Base-by-base conservation (phyloP, 2,888 invertebrate genomes). In the Drosophila lutescens region DNA sequence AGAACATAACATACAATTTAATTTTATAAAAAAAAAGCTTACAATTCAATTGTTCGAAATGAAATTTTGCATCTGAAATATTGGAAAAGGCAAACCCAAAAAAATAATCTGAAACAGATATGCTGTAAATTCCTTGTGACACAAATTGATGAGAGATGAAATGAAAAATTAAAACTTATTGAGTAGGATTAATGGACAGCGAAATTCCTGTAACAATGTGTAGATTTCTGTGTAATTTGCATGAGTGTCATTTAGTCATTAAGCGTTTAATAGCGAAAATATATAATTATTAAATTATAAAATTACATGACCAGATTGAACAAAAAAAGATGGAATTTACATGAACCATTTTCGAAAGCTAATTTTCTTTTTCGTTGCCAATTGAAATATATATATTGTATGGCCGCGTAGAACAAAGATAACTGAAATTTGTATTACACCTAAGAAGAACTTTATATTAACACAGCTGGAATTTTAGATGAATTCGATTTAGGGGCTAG, bases 211-310 rank as follows among this genome's bases (percentile, higher is more conserved):
- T 46, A 46, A 67, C 54, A 46, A 65, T 38, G 23, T 26, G 54
- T 65, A 54, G 67, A 66, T 53, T 67, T 38, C 12, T 50, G 17
- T 26, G 26, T 43, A 32, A 40, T 53, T 40, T 58, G 23, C 23
- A 9, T 46, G 20, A 20, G n/a, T n/a, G 57, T 65, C 46, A 53
- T 34, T 70, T 40, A 50, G 58, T n/a, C 9, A 38, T 44, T 50
- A 44, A 70, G 59, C 36, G 58, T 44, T 71, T 32, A 49, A 58
- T 40, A 15, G 32, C 32, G 34, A 12, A 54, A 68, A 46, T 46
- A 7, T 34, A 43, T 58, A 44, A 70, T 58, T 69, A 47, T 69
- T 17, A 38, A 17, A 23, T 26, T 23, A 66, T 38, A 36, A 13
- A 36, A 49, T 59, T 38, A 40, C 40, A 62, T 12, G 32, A 63